Base-by-base conservation (phyloP, 2,113 vertebrate species). In the Archilochus colubris region DNA sequence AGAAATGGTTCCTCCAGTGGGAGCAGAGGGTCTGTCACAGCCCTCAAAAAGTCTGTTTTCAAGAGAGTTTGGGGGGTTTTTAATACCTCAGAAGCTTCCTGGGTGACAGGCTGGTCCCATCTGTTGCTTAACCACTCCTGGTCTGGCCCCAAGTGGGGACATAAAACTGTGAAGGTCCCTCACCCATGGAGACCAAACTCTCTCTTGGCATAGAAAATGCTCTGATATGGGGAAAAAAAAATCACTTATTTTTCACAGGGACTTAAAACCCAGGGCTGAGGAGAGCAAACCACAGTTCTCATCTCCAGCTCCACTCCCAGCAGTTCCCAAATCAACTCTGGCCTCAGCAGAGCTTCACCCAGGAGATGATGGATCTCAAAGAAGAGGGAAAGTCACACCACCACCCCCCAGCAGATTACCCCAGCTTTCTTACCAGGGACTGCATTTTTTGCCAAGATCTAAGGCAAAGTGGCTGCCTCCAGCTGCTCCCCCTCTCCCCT, bases 11-110 rank as follows among this genome's bases (percentile, higher is more conserved):
- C 23, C n/a, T 63, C 33, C n/a, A 27, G 62, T 1, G 0, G n/a
- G 51, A 92, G 58, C 57, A 75, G 89, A 92, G 68, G 83, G 86
- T 22, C 12, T 91, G 70, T 30, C 85, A 14, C 92, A 89, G 88
- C 85, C 70, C 72, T 85, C 86, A 10, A 51, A 73, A 31, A 85
- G 23, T 36, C 59, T 86, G 17, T 88, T 95, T 80, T 83, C 68
- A 74, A 74, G 40, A 19, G 27, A 74, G 66, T 33, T 63, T 25
- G 21, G 53, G 33, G 5, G 23, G 57, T 76, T 91, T 81, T 46
- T 20, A 46, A 73, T 28, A 92, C 63, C 76, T 90, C 54, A 61
- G 40, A 89, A 44, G 27, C 27, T 78, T 62, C 69, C 57, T 15
- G 16, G 16, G 31, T 7, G 38, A 59, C 15, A 58, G 44, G 20